Base-by-base conservation (phyloP, 2,113 vertebrate species). In the Marmota monax region DNA sequence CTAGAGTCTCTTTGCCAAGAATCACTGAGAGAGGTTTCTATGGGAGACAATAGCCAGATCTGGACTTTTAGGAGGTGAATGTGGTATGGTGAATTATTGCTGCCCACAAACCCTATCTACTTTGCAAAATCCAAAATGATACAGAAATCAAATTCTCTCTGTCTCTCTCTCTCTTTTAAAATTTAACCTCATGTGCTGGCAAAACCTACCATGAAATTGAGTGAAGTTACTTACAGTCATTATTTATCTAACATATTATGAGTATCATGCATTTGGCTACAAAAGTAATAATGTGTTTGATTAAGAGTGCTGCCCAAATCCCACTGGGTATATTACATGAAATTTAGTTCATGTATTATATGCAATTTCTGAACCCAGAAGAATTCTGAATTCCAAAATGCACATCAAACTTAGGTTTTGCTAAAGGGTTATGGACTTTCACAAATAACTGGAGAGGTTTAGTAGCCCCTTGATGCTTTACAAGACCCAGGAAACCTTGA, bases 281-380 rank as follows among this genome's bases (percentile, higher is more conserved):
- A 83, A 92, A 70, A 93, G 84, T 51, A 85, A 65, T 58, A 93
- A 79, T n/a, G 23, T 72, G 22, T 77, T 86, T 84, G 48, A 65
- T 87, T 79, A 88, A 61, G 22, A 45, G 11, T 25, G 4, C 56
- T 84, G 14, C 51, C 17, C 22, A 63, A 94, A 67, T 0, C 1
- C 34, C 37, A 56, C 17, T 17, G 61, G 34, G 25, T 56, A 77
- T 51, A 32, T 63, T 45, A 89, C 25, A 69, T 48, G 61, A 42
- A 51, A 73, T 72, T 77, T 79, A 90, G 65, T 87, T 78, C 58
- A 74, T 37, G 2, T 72, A 70, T 37, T 94, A 37, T 20, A 39
- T 42, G 61, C 69, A 7, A 93, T 58, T 92, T 39, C 25, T 48
- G 32, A 90, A 92, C 51, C 61, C 29, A 39, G 53, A 84, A 74